Evolutionary conservation across 2,113 vertebrate genomes (phyloP).

Genomic region (Xenopus borealis): DNA sequence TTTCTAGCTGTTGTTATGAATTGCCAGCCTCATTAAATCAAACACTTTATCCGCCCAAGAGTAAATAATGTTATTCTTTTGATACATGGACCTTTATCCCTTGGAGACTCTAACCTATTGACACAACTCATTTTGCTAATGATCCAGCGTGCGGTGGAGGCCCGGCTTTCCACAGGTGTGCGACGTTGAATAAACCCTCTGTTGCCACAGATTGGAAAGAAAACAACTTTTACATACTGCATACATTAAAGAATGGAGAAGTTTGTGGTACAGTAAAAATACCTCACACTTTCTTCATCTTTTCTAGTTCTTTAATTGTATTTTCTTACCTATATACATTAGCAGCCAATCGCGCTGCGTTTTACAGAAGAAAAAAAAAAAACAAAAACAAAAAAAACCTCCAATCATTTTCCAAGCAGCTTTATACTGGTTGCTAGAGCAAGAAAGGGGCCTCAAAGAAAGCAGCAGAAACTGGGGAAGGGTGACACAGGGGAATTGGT

Average conservation of each 20-base stretch:
- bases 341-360: conserved; percentile 32
- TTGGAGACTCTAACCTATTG: conserved; percentile 37
- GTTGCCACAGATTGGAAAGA: conserved; percentile 7
- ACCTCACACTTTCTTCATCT: not conserved
- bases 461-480: conserved; percentile 30
- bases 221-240: conserved; percentile 19
- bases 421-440: conserved; percentile 39
- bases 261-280: conserved; percentile 20
- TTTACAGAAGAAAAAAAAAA: conserved; percentile 37
- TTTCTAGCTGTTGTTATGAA: conserved; percentile 25
- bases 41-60: conserved; percentile 41
- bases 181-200: conserved; percentile 42
- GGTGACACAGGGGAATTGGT: conserved; percentile 35
- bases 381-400: too few relatives aligned
- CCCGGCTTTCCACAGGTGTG: conserved; percentile 42
- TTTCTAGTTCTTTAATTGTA: conserved; percentile 26
- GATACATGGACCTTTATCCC: conserved; percentile 37
- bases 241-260: conserved; percentile 26
- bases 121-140: conserved; percentile 41
- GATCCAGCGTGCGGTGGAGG: conserved; percentile 38
- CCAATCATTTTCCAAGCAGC: conserved; percentile 45
- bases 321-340: not conserved
- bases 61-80: conserved; percentile 47
- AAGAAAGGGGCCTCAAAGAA: conserved; percentile 39
- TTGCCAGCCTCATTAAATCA: conserved; percentile 42